Conservation (phyloP, 2,888 invertebrate genomes). For the Camptogramma bilineatum region DNA sequence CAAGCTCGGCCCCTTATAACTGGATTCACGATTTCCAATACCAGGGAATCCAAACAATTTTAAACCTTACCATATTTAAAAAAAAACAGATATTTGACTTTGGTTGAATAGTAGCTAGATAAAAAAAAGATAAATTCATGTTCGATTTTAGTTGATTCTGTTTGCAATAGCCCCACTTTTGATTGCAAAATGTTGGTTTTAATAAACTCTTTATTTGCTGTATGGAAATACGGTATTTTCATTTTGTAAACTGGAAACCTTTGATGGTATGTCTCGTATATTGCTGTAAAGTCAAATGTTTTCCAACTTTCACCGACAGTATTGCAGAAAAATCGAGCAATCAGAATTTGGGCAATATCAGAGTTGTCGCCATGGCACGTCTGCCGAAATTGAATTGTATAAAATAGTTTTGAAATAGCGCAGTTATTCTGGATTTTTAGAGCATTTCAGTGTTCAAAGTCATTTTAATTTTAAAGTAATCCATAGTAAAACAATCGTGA, state of each 20-base stretch:
- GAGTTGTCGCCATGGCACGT: constrained; percentile 41
- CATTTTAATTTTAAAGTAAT: neutral
- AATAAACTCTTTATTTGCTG: constrained; percentile 11
- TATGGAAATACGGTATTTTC: constrained; percentile 17
- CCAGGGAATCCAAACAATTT: neutral
- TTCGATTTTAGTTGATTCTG: neutral
- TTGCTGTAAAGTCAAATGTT: constrained; percentile 27
- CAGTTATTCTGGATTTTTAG: constrained; percentile 5
- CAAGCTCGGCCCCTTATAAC: constrained; percentile 2
- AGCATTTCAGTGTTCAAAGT: neutral
- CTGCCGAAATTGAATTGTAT: constrained; percentile 57
- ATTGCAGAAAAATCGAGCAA: constrained; percentile 31
- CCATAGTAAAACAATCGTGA: neutral
- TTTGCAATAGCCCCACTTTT: neutral
- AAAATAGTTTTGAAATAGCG: constrained; percentile 52
- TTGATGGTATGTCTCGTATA: constrained; percentile 26
- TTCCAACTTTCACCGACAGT: constrained; percentile 27
- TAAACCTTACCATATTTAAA: neutral
- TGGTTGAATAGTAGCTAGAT: neutral
- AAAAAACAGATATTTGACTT: neutral
- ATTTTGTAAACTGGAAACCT: constrained; percentile 27
- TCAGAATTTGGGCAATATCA: constrained; percentile 22
- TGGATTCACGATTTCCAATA: constrained; percentile 5
- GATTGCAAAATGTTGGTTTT: constrained; percentile 1
- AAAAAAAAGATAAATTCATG: neutral